Base-by-base conservation (phyloP, 2,113 vertebrate species). In the Nannobrachium achirus region DNA sequence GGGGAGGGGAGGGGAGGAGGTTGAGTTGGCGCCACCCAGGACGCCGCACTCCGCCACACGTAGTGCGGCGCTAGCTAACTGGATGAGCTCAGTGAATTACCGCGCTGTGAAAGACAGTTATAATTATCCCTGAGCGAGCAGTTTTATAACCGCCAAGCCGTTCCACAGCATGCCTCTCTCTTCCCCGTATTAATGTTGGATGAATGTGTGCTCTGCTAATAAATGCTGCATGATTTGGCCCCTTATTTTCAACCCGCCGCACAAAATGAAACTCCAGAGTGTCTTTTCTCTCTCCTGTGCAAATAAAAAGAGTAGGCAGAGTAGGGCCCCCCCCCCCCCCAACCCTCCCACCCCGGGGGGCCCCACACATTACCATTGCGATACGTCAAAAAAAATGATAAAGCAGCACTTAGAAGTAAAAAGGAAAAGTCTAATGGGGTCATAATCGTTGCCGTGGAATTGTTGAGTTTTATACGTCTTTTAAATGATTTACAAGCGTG, bases 71-170 rank as follows among this genome's bases (percentile, higher is more conserved):
- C 46, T 49, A 33, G 51, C 63, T 74, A 73, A 80, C 74, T 77
- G 63, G 62, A 81, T 60, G 48, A 71, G 71, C 42, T 4, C 56
- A 20, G 42, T 69, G 67, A 65, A 59, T 60, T 62, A 64, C 40
- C 38, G 40, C 67, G 38, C 70, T 66, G 61, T 69, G 71, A 70
- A 50, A 79, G 70, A 82, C 71, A 59, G 81, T 71, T 71, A 51
- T 55, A 71, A 66, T 83, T 75, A 79, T 73, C 42, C 50, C 63
- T 70, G 62, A 69, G 55, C 61, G 75, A 79, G 65, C 63, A 41
- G 71, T 74, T 80, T 75, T 57, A 74, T 80, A 71, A 73, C 62
- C 41, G 42, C 39, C 20, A 3, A 39, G 44, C 44, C 19, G 51
- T 49, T 63, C 60, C 50, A 14, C 78, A 55, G 48, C 60, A 56